Percentiles rank a stretch among this genome's conserved stretches.
phyloP scores from a whole-genome alignment of 2,888 invertebrate species.

The Parasteatoda lunata region DNA sequence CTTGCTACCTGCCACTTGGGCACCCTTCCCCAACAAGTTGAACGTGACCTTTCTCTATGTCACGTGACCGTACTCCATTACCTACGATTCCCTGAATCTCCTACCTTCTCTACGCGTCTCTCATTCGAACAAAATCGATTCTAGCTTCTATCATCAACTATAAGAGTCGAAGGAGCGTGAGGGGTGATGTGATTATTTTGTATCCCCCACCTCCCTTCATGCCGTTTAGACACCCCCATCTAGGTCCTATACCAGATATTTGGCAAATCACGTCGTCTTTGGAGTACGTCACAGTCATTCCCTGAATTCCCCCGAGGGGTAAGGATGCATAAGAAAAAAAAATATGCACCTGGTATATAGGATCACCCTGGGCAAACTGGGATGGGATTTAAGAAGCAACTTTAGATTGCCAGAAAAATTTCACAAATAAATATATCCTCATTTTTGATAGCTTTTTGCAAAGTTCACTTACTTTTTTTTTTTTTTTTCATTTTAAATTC shows the following conservation, averaged over 20 bases:
- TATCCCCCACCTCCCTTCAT: conserved; percentile 3
- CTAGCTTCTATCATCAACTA: conserved; percentile 5
- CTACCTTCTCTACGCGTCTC: not conserved
- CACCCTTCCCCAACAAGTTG: conserved; percentile 27
- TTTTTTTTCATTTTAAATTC: too few species aligned
- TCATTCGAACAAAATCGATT: not conserved
- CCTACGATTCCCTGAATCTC: conserved; percentile 21
- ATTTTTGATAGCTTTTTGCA: not conserved
- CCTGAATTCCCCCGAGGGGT: conserved; percentile 4
- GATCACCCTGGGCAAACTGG: too few species aligned
- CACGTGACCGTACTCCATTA: conserved; percentile 57
- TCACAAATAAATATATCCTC: not conserved
- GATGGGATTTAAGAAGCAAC: too few species aligned
- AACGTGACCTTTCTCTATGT: conserved; percentile 51
- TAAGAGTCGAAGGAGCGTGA: conserved; percentile 7
- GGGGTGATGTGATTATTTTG: conserved; percentile 51
- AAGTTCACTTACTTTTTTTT: too few species aligned
- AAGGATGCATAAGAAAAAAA: not conserved
- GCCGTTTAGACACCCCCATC: not conserved
- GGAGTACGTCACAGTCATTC: conserved; percentile 29
- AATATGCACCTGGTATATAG: conserved; percentile 5
- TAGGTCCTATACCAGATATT: conserved; percentile 1
- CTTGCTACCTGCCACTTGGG: not conserved
- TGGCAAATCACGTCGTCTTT: conserved; percentile 44
- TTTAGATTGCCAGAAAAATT: not conserved